Conservation (phyloP, 2,113 vertebrate species). For the Shinisaurus crocodilurus region DNA sequence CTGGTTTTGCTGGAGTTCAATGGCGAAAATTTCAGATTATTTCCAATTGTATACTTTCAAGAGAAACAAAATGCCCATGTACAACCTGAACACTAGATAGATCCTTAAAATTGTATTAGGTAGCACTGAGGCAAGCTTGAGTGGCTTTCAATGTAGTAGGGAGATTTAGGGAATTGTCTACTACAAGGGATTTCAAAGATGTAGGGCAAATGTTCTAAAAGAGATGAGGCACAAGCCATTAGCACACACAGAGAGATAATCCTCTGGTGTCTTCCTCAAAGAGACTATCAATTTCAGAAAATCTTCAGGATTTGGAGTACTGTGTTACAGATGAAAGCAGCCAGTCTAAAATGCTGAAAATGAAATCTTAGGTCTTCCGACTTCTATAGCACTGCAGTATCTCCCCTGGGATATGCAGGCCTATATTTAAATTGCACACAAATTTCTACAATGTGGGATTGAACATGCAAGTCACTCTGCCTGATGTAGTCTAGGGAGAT, state of each 20-base stretch:
- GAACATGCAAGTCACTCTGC: not conserved
- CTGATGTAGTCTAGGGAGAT: constrained; percentile 11
- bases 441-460: constrained; percentile 8
- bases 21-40: not conserved
- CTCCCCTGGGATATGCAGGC: not conserved
- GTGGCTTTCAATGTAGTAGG: not conserved
- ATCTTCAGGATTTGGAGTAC: constrained; percentile 10
- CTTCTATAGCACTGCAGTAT: not conserved
- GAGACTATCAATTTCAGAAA: constrained; percentile 33
- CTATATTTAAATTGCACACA: constrained; percentile 20
- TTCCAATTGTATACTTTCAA: not conserved
- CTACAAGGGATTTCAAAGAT: constrained; percentile 20
- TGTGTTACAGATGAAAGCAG: constrained; percentile 36
- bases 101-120: constrained; percentile 7
- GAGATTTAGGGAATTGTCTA: constrained; percentile 33
- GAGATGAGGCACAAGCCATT: fast-evolving
- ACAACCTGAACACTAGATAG: not conserved
- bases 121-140: not conserved
- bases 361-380: not conserved
- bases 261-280: constrained; percentile 8
- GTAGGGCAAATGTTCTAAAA: constrained; percentile 12
- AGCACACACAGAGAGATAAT: not conserved
- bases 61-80: not conserved
- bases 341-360: constrained; percentile 15
- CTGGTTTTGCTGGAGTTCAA: not conserved